Evolutionary conservation across 2,888 invertebrate genomes (phyloP).

Genomic region (Phragmatobia fuliginosa): DNA sequence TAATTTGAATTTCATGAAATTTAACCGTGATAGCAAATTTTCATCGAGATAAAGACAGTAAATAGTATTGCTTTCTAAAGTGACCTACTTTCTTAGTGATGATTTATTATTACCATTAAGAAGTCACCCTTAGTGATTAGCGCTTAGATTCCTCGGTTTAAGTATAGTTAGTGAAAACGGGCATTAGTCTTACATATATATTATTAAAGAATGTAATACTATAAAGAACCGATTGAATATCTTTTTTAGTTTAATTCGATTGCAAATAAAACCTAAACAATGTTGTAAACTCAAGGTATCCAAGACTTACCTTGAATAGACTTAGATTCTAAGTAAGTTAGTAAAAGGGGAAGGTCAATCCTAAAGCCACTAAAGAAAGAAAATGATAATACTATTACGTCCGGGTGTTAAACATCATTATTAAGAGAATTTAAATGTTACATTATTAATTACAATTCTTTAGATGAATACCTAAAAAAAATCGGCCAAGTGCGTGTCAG

Average conservation of each 20-base stretch:
- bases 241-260: neutral
- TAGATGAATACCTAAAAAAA: neutral
- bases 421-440: neutral
- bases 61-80: slow-evolving; percentile 9
- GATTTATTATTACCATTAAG: neutral
- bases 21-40: neutral
- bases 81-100: slow-evolving; percentile 2
- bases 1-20: neutral
- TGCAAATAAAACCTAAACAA: neutral
- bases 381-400: neutral
- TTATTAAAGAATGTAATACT: neutral
- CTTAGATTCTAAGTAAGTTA: slow-evolving; percentile 1
- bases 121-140: neutral
- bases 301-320: neutral
- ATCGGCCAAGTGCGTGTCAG: no score
- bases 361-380: neutral
- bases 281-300: neutral
- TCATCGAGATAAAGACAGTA: neutral
- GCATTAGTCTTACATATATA: neutral
- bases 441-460: neutral
- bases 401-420: neutral
- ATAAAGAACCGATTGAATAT: neutral
- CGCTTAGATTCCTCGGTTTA: no score
- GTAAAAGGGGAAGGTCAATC: neutral
- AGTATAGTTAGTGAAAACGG: no score